Base-by-base conservation (phyloP, 2,797 vertebrate species). In the Melopsittacus undulatus region DNA sequence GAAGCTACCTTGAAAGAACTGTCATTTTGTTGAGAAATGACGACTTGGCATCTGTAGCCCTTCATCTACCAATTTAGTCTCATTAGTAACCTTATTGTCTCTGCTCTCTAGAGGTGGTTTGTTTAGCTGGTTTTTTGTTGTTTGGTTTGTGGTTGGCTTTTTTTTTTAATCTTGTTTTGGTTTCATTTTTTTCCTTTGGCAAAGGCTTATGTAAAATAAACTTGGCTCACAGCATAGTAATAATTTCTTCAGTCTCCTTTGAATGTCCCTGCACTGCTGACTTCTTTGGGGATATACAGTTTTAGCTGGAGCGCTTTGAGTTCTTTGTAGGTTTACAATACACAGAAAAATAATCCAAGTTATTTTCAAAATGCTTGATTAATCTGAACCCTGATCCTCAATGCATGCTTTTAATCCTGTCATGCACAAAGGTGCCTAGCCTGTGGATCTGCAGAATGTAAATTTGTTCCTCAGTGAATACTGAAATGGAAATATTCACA, bases 1-100 rank as follows among this genome's bases (percentile, higher is more conserved):
- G 80, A 84, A 90, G 68, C 45, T 94, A 87, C 76, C 79, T 96
- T 95, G 80, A 89, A 90, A 92, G 78, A 63, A 84, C 56, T 92
- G 49, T 70, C 57, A 51, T 61, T 84, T 82, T 78, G 23, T 59
- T 75, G 52, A 80, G 68, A 96, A 94, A 63, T 82, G 75, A 94
- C 91, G 87, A 77, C 62, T 82, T 86, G 62, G 80, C 68, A 79
- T 56, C 36, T 80, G 45, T 66, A 94, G 61, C 63, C 27, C 16
- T 91, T 94, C 72, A 56, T 82, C 62, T 94, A 42, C 38, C 56
- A 70, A 38, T 81, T 87, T 77, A 88, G 42, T 88, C 63, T 92
- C 67, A 67, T 94, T 94, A 95, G 54, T 73, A 56, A 76, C 88
- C 61, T 94, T 88, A 86, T 52, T 93, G 69, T 79, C 27, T 83